Evolutionary conservation across 2,797 vertebrate genomes (phyloP).

Genomic region (Sciurus carolinensis): DNA sequence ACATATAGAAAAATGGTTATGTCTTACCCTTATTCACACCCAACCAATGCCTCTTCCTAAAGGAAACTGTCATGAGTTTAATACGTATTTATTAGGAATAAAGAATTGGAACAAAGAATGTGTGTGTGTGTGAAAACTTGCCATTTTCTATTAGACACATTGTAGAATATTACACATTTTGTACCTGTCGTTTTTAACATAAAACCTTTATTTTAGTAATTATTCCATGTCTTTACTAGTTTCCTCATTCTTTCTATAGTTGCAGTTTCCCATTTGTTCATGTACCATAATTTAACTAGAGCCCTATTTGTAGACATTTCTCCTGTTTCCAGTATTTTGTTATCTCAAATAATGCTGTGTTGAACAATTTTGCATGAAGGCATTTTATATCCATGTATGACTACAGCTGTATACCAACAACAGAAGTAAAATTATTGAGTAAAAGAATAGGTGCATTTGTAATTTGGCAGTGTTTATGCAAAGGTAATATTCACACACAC

Average conservation of each 20-base stretch:
- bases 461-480: background rate
- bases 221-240: background rate
- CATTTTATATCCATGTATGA: background rate
- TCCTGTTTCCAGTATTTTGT: constrained; percentile 26
- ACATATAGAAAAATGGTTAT: background rate
- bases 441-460: background rate
- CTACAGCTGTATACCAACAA: background rate
- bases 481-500: background rate
- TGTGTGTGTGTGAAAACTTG: background rate
- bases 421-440: background rate
- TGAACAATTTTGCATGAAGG: background rate
- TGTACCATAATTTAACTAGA: background rate
- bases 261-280: background rate
- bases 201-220: constrained; percentile 8
- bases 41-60: background rate
- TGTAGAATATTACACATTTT: background rate
- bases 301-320: background rate
- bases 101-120: background rate
- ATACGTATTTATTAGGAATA: background rate
- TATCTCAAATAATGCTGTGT: background rate
- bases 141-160: background rate
- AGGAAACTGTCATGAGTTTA: background rate
- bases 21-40: background rate
- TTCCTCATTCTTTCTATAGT: background rate
- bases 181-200: background rate